These are phyloP conservation scores for Anolis apletophallus DNA, from an alignment of 2,797 vertebrate species.

Conservation along the genomic window DNA sequence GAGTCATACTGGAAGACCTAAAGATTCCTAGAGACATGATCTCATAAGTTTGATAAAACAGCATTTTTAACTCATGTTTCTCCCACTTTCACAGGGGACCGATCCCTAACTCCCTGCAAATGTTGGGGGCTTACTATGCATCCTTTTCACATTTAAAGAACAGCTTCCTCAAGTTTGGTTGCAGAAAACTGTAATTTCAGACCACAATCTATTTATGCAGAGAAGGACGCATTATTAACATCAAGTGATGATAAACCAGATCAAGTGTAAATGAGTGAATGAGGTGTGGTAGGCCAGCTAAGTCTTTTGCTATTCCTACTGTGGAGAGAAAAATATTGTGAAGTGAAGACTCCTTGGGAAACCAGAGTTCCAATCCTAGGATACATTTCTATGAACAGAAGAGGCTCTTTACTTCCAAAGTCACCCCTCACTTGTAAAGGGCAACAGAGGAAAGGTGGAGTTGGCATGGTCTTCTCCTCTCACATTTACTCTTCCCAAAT, in stretches of 20 bases:
- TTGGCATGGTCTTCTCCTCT: neutral
- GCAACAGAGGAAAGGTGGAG: neutral
- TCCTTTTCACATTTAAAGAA: neutral
- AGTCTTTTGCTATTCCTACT: neutral
- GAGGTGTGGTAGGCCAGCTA: neutral
- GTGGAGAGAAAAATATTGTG: neutral
- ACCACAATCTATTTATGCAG: neutral
- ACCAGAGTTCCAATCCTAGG: neutral
- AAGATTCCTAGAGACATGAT: too few relatives aligned
- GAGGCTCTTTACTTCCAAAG: neutral
- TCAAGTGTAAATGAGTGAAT: neutral
- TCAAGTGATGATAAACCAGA: neutral
- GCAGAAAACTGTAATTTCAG: neutral
- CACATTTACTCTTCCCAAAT: neutral
- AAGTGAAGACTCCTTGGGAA: neutral
- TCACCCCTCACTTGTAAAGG: neutral
- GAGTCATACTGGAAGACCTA: too few relatives aligned
- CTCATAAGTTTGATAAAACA: too few relatives aligned
- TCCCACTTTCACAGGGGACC: too few relatives aligned
- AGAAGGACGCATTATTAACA: neutral
- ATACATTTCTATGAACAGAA: neutral
- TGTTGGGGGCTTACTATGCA: too few relatives aligned
- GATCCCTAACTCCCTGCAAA: too few relatives aligned
- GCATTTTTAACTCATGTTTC: too few relatives aligned
- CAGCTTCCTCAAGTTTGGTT: neutral